These are phyloP conservation scores for Drosophila nigricruria DNA, from an alignment of 2,888 invertebrate genomes.

Conservation along the genomic window DNA sequence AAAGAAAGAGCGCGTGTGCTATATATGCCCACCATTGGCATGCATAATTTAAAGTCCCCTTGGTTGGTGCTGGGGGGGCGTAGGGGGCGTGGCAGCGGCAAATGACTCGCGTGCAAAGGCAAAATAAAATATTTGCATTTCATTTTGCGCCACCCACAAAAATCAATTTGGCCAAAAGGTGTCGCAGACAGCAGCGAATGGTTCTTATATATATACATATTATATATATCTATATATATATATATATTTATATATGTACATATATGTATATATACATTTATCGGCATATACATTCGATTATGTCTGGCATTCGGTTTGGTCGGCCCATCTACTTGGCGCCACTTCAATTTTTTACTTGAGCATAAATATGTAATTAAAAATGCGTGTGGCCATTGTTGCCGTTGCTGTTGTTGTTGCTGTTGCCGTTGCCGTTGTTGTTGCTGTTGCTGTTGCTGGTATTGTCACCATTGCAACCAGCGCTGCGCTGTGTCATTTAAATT, in stretches of 20 bases:
- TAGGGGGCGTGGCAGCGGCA: conserved; percentile 16
- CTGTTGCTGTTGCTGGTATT: conserved; percentile 6
- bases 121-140: conserved; percentile 63
- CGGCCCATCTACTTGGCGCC: conserved; percentile 37
- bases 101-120: conserved; percentile 31
- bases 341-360: conserved; percentile 38
- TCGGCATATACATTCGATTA: conserved; percentile 22
- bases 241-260: conserved; percentile 13
- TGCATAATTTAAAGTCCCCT: conserved; percentile 63
- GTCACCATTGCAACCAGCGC: conserved; percentile 20
- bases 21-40: conserved; percentile 16
- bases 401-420: conserved; percentile 4
- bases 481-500: conserved; percentile 57
- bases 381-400: conserved; percentile 27
- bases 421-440: conserved; percentile 8
- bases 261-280: neutral
- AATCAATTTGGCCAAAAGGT: conserved; percentile 73
- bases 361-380: conserved; percentile 76
- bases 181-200: conserved; percentile 50
- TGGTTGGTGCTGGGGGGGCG: conserved; percentile 1
- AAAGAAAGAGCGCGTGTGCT: neutral
- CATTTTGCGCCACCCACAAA: conserved; percentile 49
- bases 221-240: neutral
- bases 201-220: neutral
- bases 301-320: conserved; percentile 24